Percentiles rank a stretch among this genome's conserved stretches.
Conservation (phyloP, 2,888 invertebrate genomes). For the Ligdia adustata region DNA sequence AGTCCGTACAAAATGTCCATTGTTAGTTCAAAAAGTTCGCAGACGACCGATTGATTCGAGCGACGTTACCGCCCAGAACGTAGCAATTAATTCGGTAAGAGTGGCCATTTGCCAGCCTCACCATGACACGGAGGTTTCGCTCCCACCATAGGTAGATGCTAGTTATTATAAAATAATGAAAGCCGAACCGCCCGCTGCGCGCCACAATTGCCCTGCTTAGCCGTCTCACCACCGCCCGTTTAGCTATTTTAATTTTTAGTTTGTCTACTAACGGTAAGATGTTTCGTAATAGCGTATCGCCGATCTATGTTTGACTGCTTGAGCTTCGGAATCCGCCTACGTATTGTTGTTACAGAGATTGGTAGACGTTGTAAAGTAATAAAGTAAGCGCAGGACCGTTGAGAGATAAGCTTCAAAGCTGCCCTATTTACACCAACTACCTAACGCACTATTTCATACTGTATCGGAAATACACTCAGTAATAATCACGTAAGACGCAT, state of each 20-base stretch:
- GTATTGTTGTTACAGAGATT: constrained; percentile 1
- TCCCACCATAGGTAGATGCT: constrained; percentile 58
- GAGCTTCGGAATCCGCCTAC: constrained; percentile 55
- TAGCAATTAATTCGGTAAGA: constrained; percentile 79
- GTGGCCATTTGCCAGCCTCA: constrained; percentile 61
- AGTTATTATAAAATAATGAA: constrained; percentile 84
- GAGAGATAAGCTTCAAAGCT: too few relatives aligned
- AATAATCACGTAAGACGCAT: too few relatives aligned
- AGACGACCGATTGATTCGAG: constrained; percentile 52
- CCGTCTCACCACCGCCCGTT: constrained; percentile 74
- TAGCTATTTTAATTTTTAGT: constrained; percentile 83
- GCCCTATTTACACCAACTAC: too few relatives aligned
- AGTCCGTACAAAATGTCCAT: constrained; percentile 39
- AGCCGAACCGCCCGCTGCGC: constrained; percentile 79
- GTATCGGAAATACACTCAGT: too few relatives aligned
- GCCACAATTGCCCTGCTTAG: constrained; percentile 82
- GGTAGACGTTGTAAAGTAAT: too few relatives aligned
- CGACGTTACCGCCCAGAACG: constrained; percentile 78
- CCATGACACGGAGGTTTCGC: constrained; percentile 74
- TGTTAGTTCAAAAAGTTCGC: constrained; percentile 40
- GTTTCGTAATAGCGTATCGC: constrained; percentile 72
- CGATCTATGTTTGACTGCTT: constrained; percentile 51
- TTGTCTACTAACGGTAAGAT: constrained; percentile 77
- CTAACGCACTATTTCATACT: too few relatives aligned
- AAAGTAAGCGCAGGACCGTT: too few relatives aligned